Conservation (phyloP, 1,140 invertebrate species). For the Arctopsyche grandis region DNA sequence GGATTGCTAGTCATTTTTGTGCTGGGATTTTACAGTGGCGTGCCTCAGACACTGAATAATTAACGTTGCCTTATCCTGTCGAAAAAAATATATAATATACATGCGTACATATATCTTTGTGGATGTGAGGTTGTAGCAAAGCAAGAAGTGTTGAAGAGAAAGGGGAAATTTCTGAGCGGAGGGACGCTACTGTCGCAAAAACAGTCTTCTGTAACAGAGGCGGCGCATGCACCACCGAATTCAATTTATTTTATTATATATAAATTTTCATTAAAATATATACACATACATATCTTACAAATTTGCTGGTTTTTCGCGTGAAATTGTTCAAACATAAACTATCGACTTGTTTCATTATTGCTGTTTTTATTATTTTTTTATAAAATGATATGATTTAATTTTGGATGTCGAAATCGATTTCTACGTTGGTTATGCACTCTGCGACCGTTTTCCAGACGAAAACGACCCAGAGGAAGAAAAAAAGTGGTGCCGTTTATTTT, state of each 20-base stretch:
- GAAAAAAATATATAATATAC: slow-evolving; percentile 30
- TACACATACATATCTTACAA: background rate
- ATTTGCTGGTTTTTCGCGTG: background rate
- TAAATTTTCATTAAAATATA: background rate
- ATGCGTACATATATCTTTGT: slow-evolving; percentile 10
- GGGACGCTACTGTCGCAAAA: slow-evolving; percentile 52
- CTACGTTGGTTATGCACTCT: too few relatives aligned
- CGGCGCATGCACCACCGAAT: slow-evolving; percentile 19
- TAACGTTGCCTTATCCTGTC: slow-evolving; percentile 42
- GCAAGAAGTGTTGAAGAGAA: slow-evolving; percentile 41
- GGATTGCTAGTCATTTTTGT: background rate
- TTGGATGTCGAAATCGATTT: too few relatives aligned
- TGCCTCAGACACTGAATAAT: slow-evolving; percentile 46
- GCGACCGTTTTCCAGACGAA: too few relatives aligned
- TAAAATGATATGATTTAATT: too few relatives aligned
- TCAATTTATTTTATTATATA: slow-evolving; percentile 18
- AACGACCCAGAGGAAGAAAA: too few relatives aligned
- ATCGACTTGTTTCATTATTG: too few relatives aligned
- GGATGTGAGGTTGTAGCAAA: slow-evolving; percentile 11
- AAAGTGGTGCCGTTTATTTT: background rate
- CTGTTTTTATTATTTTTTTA: too few relatives aligned
- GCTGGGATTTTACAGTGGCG: background rate
- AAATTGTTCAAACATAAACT: too few relatives aligned
- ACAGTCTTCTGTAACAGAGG: slow-evolving; percentile 42
- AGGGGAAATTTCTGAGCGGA: slow-evolving; percentile 43